Conservation (phyloP, 2,113 vertebrate genomes). For the rat (Rattus norvegicus) region DNA sequence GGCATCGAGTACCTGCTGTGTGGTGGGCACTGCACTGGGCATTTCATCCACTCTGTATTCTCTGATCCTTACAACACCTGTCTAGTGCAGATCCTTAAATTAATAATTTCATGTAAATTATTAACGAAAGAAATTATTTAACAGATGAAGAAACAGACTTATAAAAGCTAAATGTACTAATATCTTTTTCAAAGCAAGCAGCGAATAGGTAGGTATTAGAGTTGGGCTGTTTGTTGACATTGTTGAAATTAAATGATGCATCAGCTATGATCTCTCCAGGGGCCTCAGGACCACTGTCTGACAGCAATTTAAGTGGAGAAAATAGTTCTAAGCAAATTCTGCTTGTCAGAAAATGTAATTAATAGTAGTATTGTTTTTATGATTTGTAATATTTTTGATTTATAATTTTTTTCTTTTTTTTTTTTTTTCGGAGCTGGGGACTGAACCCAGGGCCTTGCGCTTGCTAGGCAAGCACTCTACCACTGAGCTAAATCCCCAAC, state of each 20-base stretch:
- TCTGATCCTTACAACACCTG: neutral
- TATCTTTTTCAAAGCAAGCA: neutral
- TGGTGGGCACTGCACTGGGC: neutral
- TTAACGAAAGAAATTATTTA: slow-evolving; percentile 3
- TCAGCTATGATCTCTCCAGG: neutral
- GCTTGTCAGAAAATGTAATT: neutral
- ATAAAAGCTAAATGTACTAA: slow-evolving; percentile 20
- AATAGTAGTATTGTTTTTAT: neutral
- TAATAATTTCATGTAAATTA: neutral
- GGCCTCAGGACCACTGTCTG: neutral
- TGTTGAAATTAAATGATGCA: neutral
- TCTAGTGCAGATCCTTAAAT: neutral
- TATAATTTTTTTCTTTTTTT: too few species aligned
- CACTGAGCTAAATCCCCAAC: too few species aligned
- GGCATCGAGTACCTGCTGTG: neutral
- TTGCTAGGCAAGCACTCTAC: too few species aligned
- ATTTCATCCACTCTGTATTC: neutral
- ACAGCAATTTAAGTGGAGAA: neutral
- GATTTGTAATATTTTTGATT: too few species aligned
- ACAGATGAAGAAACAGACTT: neutral
- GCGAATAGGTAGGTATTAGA: neutral
- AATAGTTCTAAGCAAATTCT: neutral
- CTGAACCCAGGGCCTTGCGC: too few species aligned
- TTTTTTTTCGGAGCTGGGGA: too few species aligned
- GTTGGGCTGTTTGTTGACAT: neutral